Evolutionary conservation across 2,797 vertebrate species (phyloP).

Genomic region (Phalloptychus januarius): DNA sequence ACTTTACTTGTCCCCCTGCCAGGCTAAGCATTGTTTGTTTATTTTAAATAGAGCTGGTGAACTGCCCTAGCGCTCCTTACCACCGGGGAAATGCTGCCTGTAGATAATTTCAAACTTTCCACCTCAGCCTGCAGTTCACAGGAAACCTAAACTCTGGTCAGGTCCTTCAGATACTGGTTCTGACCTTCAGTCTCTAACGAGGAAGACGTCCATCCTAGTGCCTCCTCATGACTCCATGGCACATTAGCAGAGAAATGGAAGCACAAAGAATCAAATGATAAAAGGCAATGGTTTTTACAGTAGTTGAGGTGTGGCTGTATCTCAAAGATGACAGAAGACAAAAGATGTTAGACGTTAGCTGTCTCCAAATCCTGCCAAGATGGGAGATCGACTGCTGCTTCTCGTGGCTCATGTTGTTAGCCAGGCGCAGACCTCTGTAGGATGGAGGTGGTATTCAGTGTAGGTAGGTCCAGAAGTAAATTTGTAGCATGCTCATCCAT

Average conservation of each 20-base stretch:
- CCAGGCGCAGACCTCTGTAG: constrained; percentile 18
- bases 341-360: constrained; percentile 41
- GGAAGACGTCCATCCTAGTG: not conserved
- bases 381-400: constrained; percentile 32
- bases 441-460: constrained; percentile 27
- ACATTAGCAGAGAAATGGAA: not conserved
- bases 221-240: not conserved
- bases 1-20: too few species aligned
- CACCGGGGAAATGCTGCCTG: too few species aligned
- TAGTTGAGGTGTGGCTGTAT: not conserved
- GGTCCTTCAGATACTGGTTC: too few species aligned
- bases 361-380: constrained; percentile 32
- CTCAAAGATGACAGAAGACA: not conserved
- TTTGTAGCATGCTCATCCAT: constrained; percentile 56
- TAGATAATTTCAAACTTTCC: not conserved
- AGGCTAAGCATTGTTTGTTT: too few species aligned
- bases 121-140: not conserved
- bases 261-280: not conserved
- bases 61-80: too few species aligned
- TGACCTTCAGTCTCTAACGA: not conserved
- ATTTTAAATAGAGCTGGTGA: too few species aligned
- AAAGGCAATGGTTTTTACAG: not conserved
- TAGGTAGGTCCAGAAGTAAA: constrained; percentile 53
- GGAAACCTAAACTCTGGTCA: not conserved
- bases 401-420: constrained; percentile 24